A percentile compares a stretch with the other conserved stretches of the same genome.
phyloP scores from a whole-genome alignment of 1,140 invertebrate genomes.

The Drosophila funebris region DNA sequence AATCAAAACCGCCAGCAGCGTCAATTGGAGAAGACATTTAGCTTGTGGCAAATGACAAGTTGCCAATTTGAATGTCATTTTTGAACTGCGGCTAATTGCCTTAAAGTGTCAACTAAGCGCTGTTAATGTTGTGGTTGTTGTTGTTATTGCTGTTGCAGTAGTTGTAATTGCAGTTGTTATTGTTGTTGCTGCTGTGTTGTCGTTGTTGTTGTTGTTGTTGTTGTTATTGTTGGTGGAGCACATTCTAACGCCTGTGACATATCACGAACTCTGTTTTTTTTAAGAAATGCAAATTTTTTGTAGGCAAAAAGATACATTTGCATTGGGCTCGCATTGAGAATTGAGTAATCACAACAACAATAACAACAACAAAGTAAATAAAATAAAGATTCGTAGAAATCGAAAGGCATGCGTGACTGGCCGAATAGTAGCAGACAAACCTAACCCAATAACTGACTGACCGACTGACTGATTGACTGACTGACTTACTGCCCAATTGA shows the following conservation, averaged over 20 bases:
- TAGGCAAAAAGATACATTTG: conserved; percentile 52
- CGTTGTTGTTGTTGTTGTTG: not conserved
- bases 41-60: not conserved
- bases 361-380: not conserved
- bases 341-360: conserved; percentile 57
- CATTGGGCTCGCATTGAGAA: conserved; percentile 59
- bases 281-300: conserved; percentile 69
- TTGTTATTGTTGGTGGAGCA: conserved; percentile 16
- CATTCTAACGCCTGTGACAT: conserved; percentile 78
- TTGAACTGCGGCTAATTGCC: conserved; percentile 37
- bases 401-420: conserved; percentile 70
- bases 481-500: conserved; percentile 43
- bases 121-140: conserved; percentile 19
- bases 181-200: not conserved
- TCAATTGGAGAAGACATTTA: conserved; percentile 1
- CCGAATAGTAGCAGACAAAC: conserved; percentile 40
- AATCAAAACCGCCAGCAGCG: not conserved
- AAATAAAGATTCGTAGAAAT: conserved; percentile 54
- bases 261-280: conserved; percentile 61
- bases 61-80: conserved; percentile 37
- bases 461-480: too few species aligned
- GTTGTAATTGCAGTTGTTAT: not conserved
- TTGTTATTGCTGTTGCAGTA: not conserved
- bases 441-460: conserved; percentile 20
- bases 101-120: conserved; percentile 38